Evolutionary conservation across 2,888 invertebrate genomes (phyloP).

Genomic region (Gymnosoma rotundatum): DNA sequence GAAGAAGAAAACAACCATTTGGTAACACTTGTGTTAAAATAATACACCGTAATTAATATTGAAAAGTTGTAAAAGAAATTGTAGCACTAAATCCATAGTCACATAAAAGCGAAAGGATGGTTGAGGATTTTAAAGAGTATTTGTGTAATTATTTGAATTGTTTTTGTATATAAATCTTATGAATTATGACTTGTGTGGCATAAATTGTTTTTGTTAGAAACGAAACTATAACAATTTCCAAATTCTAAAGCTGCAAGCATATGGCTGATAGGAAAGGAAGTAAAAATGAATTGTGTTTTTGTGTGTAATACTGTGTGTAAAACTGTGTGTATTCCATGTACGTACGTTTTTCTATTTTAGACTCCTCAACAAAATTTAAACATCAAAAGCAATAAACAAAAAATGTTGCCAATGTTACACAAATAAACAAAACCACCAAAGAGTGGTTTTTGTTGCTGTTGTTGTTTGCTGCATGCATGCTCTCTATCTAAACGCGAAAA

Average conservation of each 20-base stretch:
- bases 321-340: slow-evolving; percentile 5
- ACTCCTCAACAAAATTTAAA: slow-evolving; percentile 50
- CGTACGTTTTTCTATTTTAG: neutral
- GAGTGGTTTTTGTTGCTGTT: slow-evolving; percentile 61
- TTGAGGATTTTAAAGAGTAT: slow-evolving; percentile 3
- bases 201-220: slow-evolving; percentile 47
- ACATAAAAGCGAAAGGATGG: neutral
- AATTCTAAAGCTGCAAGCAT: slow-evolving; percentile 64
- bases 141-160: slow-evolving; percentile 41
- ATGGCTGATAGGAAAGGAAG: slow-evolving; percentile 48
- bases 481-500: slow-evolving; percentile 65
- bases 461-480: slow-evolving; percentile 31
- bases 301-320: too few species aligned
- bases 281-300: slow-evolving; percentile 10
- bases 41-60: slow-evolving; percentile 61
- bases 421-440: slow-evolving; percentile 70
- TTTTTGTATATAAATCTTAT: slow-evolving; percentile 54
- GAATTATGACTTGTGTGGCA: slow-evolving; percentile 57
- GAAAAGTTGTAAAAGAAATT: slow-evolving; percentile 47
- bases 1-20: slow-evolving; percentile 17
- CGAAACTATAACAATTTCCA: slow-evolving; percentile 49
- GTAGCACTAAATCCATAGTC: neutral
- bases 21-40: slow-evolving; percentile 61
- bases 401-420: slow-evolving; percentile 70
- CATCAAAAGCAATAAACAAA: slow-evolving; percentile 71